phyloP scores from a whole-genome alignment of 2,888 invertebrate species.

The Plagodis dolabraria region DNA sequence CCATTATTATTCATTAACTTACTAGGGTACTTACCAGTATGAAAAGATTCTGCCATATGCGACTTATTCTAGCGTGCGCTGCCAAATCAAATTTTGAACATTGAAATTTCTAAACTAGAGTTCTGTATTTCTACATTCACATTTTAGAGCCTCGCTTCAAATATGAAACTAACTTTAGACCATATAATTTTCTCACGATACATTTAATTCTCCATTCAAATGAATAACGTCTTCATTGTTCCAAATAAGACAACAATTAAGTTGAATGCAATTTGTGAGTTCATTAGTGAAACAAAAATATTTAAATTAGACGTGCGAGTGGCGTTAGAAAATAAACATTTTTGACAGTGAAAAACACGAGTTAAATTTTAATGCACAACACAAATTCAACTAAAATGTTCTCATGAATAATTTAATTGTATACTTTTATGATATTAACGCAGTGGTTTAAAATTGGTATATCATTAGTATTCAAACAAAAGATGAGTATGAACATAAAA shows the following conservation, averaged over 20 bases:
- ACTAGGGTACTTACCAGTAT: no score
- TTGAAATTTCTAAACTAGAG: no score
- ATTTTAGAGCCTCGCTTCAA: neutral
- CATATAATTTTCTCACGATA: conserved; percentile 74
- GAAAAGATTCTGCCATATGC: no score
- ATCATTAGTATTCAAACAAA: neutral
- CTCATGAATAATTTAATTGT: conserved; percentile 15
- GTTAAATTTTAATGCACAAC: conserved; percentile 15
- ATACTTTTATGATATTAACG: neutral
- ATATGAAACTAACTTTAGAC: conserved; percentile 24
- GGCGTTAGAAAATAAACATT: conserved; percentile 27
- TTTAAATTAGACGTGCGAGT: conserved; percentile 36
- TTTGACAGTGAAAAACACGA: conserved; percentile 28
- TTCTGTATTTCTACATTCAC: no score
- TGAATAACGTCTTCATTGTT: conserved; percentile 70
- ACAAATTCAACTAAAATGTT: conserved; percentile 12
- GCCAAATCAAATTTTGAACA: no score
- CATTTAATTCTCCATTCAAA: conserved; percentile 52
- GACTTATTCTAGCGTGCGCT: no score
- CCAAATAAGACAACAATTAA: conserved; percentile 49
- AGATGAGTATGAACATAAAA: no score
- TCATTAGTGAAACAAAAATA: conserved; percentile 39
- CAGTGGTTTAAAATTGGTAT: conserved; percentile 3
- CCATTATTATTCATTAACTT: no score
- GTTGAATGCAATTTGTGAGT: conserved; percentile 43